A percentile compares a stretch with the other conserved stretches of the same genome.
These are phyloP conservation scores for Caloenas nicobarica DNA, from an alignment of 2,113 vertebrate species.

Conservation along the genomic window DNA sequence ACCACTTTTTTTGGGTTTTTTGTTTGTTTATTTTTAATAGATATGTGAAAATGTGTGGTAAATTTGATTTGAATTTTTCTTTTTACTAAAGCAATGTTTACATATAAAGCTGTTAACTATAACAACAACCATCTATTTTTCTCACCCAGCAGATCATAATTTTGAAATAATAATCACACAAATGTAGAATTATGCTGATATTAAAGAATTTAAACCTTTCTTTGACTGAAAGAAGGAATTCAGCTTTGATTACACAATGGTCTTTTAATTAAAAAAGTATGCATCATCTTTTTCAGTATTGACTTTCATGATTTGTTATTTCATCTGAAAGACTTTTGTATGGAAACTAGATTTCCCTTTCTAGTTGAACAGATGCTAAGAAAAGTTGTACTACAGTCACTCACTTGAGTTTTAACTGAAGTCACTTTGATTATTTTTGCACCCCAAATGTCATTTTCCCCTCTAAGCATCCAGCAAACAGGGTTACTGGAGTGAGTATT, in stretches of 20 bases:
- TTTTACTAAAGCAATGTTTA: not conserved
- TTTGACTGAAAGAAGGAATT: not conserved
- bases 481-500: not conserved
- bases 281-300: not conserved
- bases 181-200: not conserved
- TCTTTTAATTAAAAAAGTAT: not conserved
- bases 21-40: not conserved
- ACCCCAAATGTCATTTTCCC: not conserved
- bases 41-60: not conserved
- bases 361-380: not conserved
- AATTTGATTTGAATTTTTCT: not conserved
- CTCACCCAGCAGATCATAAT: not conserved
- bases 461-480: not conserved
- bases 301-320: constrained; percentile 22
- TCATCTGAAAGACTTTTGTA: constrained; percentile 24
- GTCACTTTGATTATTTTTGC: not conserved
- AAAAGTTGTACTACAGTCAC: not conserved
- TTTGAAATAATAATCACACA: not conserved
- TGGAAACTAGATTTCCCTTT: constrained; percentile 45
- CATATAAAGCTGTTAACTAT: not conserved
- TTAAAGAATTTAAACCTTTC: not conserved
- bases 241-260: not conserved
- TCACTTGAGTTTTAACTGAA: not conserved
- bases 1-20: no score
- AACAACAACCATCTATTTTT: not conserved